A percentile compares a stretch with the other conserved stretches of the same genome.
Evolutionary conservation across 2,888 invertebrate species (phyloP).

Genomic region (Chymomyza caudatula): DNA sequence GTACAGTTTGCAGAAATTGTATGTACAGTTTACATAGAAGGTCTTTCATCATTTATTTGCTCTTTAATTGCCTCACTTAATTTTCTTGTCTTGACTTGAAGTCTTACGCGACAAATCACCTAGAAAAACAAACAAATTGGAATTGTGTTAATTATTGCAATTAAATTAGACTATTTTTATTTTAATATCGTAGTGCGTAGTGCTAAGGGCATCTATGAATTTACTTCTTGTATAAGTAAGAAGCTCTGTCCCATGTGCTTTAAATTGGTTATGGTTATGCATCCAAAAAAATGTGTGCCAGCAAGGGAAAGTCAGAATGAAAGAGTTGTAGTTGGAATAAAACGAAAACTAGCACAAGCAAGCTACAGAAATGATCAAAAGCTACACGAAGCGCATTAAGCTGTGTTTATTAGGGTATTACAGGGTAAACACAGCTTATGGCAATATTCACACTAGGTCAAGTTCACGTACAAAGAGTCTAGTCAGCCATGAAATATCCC

Average conservation of each 20-base stretch:
- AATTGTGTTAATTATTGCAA: background rate
- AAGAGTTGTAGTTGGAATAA: background rate
- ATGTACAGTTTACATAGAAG: slow-evolving; percentile 45
- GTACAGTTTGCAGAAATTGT: slow-evolving; percentile 60
- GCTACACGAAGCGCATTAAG: background rate
- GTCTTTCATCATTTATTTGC: slow-evolving; percentile 25
- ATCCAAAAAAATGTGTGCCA: background rate
- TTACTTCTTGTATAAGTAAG: slow-evolving; percentile 67
- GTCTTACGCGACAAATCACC: slow-evolving; percentile 54
- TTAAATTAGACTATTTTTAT: slow-evolving; percentile 77
- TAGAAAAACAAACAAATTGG: slow-evolving; percentile 44
- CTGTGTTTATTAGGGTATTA: background rate
- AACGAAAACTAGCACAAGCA: background rate
- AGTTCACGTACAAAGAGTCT: too few relatives aligned
- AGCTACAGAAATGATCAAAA: background rate
- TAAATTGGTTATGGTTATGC: slow-evolving; percentile 20
- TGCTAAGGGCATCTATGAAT: slow-evolving; percentile 74
- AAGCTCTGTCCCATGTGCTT: slow-evolving; percentile 76
- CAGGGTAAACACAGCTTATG: background rate
- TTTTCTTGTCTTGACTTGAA: slow-evolving; percentile 47
- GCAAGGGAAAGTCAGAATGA: slow-evolving; percentile 46
- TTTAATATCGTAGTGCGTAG: slow-evolving; percentile 77
- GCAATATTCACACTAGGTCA: background rate
- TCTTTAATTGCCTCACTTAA: slow-evolving; percentile 45
- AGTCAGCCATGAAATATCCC: too few relatives aligned